Evolutionary conservation across 2,797 vertebrate species (phyloP), one percentile per base, ranked within the genome.

Genomic region (Pipistrellus kuhlii): DNA sequence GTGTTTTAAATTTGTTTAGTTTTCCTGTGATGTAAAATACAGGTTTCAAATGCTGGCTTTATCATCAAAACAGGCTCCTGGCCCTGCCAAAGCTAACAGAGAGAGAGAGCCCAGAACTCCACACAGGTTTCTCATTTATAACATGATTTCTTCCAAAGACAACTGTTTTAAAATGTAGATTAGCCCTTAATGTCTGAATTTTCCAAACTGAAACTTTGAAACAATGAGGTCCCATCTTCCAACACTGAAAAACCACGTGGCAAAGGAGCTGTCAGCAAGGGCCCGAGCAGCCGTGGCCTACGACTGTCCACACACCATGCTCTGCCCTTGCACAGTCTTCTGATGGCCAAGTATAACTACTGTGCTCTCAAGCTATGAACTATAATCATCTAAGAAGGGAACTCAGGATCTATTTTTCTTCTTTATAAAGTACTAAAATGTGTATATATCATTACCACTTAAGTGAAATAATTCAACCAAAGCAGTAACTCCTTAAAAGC

Each of bases 141-240:
- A 88, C 94, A 91, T 77, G 27, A 48, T 1, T 13, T 94, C 21
- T 32, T 96, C 92, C 95, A 57, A 88, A 95, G 92, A 88, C 20
- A 73, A 93, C 88, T 95, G 35, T 78, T 97, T 97, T 96, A 94
- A 96, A 97, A 72, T 18, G 41, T 92, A 97, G 32, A 82, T 97
- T 97, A 96, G 97, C 73, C 94, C 90, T 94, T 97, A 30, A 66
- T 76, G 89, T 73, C 84, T 77, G 51, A 96, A 82, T 90, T 97
- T 95, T 95, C 69, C 71, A 97, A 93, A 87, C 55, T 71, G 69
- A 69, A 94, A 96, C 81, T 96, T 66, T 86, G 73, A 95, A 96
- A 97, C 94, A 96, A 95, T 97, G 85, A 59, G 20, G 62, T 66
- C 78, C 88, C 94, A 91, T 96, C 87, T 96, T 94, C 87, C 93